Evolutionary conservation across 2,113 vertebrate genomes (phyloP).

Genomic region (Syngnathus scovelli): DNA sequence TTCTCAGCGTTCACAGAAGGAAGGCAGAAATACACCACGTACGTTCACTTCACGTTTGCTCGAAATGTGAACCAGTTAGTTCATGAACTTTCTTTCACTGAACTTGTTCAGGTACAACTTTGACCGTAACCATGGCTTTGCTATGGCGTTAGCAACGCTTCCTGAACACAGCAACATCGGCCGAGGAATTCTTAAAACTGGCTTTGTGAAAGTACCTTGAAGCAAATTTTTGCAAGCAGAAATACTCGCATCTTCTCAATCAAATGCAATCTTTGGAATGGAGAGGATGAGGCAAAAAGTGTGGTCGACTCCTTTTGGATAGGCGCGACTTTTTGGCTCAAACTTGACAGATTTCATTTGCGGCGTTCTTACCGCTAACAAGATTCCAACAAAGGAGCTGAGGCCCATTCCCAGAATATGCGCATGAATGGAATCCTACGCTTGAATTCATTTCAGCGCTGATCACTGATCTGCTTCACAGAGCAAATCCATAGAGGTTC

Average conservation of each 20-base stretch:
- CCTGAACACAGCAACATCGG: background rate
- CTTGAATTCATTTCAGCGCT: slow-evolving; percentile 65
- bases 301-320: background rate
- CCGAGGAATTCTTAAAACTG: background rate
- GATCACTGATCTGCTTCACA: slow-evolving; percentile 39
- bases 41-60: too few relatives aligned
- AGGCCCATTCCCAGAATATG: slow-evolving; percentile 37
- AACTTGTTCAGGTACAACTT: too few relatives aligned
- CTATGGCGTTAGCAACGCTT: background rate
- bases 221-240: background rate
- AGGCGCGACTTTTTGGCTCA: background rate
- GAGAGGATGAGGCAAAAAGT: background rate
- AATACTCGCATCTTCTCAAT: background rate
- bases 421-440: slow-evolving; percentile 36
- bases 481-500: slow-evolving; percentile 41
- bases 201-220: background rate
- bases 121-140: background rate
- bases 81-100: too few relatives aligned
- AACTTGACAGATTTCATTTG: slow-evolving; percentile 45
- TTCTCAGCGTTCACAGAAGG: too few relatives aligned
- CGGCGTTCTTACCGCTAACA: slow-evolving; percentile 26
- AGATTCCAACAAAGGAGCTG: slow-evolving; percentile 25
- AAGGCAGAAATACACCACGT: too few relatives aligned
- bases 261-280: background rate
- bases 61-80: too few relatives aligned